These are phyloP conservation scores for Pteromalus puparum DNA, from an alignment of 1,140 invertebrate genomes.

Conservation along the genomic window DNA sequence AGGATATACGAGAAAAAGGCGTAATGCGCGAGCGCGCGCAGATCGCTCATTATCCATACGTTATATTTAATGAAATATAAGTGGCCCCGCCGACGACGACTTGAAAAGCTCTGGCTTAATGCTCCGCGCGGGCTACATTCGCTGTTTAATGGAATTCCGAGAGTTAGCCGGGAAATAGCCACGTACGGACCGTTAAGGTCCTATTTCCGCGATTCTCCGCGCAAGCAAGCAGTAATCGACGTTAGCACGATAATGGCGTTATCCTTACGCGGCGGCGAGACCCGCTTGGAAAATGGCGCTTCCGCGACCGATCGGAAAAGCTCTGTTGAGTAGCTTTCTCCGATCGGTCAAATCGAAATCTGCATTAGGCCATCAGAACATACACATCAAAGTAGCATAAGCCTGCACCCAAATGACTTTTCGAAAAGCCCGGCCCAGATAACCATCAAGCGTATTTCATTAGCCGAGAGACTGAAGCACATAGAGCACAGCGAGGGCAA, in stretches of 20 bases:
- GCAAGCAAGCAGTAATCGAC: slow-evolving; percentile 54
- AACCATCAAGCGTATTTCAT: neutral
- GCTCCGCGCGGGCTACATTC: neutral
- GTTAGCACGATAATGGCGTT: slow-evolving; percentile 58
- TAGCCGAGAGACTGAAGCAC: neutral
- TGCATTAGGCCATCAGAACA: too few relatives aligned
- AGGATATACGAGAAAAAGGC: neutral
- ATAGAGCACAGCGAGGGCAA: neutral
- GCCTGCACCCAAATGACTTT: neutral
- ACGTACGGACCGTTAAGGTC: slow-evolving; percentile 58
- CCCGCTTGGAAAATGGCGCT: neutral
- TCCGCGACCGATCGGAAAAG: neutral
- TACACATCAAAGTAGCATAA: too few relatives aligned
- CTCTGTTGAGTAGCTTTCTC: neutral
- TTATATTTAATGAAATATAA: slow-evolving; percentile 27
- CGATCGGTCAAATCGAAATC: neutral
- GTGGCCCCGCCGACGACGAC: neutral
- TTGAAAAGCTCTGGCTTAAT: slow-evolving; percentile 28
- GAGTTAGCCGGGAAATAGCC: slow-evolving; percentile 52
- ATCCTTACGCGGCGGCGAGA: neutral
- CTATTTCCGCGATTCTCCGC: slow-evolving; percentile 54
- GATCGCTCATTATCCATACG: neutral
- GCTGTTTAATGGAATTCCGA: slow-evolving; percentile 39
- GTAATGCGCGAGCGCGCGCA: neutral
- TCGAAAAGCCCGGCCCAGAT: neutral